Evolutionary conservation across 2,888 invertebrate species (phyloP).

Genomic region (Phrixothrix hirtus): DNA sequence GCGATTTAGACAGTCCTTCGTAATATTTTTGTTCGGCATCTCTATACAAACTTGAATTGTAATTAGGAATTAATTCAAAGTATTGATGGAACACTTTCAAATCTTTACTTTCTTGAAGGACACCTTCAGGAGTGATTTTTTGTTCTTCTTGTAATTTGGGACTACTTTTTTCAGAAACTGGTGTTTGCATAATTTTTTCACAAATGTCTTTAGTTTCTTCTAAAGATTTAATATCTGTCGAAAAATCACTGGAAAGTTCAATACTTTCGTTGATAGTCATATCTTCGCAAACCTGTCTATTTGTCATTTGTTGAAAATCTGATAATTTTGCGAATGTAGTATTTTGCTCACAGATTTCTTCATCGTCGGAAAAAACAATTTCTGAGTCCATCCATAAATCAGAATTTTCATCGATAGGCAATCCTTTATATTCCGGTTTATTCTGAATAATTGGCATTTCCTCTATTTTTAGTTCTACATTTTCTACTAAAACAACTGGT

Average conservation of each 20-base stretch:
- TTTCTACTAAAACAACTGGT: neutral
- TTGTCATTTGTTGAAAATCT: neutral
- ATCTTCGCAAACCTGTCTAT: too few species aligned
- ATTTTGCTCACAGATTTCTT: neutral
- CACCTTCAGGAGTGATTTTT: neutral
- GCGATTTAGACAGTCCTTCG: constrained; percentile 21
- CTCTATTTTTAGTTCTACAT: neutral
- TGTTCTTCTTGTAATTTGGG: neutral
- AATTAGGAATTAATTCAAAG: constrained; percentile 24
- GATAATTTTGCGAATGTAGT: neutral
- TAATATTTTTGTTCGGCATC: constrained; percentile 30
- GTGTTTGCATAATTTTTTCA: neutral
- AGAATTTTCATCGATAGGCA: constrained; percentile 16
- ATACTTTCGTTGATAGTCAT: neutral
- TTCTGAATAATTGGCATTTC: too few species aligned
- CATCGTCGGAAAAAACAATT: constrained; percentile 18
- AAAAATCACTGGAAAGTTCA: neutral
- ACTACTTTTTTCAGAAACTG: neutral
- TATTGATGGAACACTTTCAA: neutral
- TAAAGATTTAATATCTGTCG: neutral
- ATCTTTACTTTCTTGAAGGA: neutral
- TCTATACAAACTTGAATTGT: constrained; percentile 19
- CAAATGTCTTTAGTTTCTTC: neutral
- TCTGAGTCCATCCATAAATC: constrained; percentile 22
- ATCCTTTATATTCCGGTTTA: constrained; percentile 16